These are phyloP conservation scores for Nysson spinosus DNA, from an alignment of 2,888 invertebrate genomes.

Conservation along the genomic window DNA sequence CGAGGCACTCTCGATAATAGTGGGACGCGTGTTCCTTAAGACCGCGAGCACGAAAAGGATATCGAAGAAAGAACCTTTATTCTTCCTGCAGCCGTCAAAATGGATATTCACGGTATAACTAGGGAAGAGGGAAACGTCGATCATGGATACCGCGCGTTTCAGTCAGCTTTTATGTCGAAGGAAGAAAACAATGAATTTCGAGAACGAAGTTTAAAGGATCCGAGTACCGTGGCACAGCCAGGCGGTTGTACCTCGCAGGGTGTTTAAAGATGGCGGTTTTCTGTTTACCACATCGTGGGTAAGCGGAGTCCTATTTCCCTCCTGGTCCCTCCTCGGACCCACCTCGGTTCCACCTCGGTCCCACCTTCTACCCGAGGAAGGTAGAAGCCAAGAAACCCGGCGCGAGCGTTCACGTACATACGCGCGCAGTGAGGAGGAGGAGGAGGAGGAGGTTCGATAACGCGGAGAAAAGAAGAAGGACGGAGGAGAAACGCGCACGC, in stretches of 20 bases:
- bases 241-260: too few relatives aligned
- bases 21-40: conserved; percentile 24
- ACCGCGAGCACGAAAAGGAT: conserved; percentile 1
- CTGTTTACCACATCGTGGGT: conserved; percentile 58
- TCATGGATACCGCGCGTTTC: too few relatives aligned
- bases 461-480: too few relatives aligned
- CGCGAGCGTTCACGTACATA: neutral
- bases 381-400: conserved; percentile 17
- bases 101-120: too few relatives aligned
- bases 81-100: conserved; percentile 10
- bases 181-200: too few relatives aligned
- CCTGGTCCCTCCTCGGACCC: conserved; percentile 31
- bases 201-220: too few relatives aligned
- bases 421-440: conserved; percentile 36
- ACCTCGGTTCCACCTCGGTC: conserved; percentile 3
- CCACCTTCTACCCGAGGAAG: conserved; percentile 32
- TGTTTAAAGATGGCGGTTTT: conserved; percentile 67
- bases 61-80: conserved; percentile 15
- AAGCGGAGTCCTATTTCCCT: conserved; percentile 42
- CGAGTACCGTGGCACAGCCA: too few relatives aligned
- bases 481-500: conserved; percentile 8
- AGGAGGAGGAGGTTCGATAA: too few relatives aligned
- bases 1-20: conserved; percentile 25
- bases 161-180: too few relatives aligned
- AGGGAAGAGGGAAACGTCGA: too few relatives aligned